phyloP scores from a whole-genome alignment of 64 coral and sea anemone genomes.

The Montipora foliosa region DNA sequence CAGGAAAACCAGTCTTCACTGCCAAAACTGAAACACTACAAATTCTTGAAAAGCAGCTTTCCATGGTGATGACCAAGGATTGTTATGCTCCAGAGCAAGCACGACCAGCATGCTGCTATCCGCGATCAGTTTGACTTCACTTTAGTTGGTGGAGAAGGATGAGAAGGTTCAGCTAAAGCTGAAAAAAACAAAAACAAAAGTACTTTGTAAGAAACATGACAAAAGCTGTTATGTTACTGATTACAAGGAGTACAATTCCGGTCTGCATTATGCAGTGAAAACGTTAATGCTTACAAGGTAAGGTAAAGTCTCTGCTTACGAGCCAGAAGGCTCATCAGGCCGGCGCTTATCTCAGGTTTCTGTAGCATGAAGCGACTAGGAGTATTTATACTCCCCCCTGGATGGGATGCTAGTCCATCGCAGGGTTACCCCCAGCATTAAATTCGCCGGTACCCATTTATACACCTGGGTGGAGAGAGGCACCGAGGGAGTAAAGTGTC shows the following conservation, averaged over 20 bases:
- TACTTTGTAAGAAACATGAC: neutral
- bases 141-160: conserved; percentile 3
- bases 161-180: neutral
- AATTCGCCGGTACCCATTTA: no score
- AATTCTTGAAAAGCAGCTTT: neutral
- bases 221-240: neutral
- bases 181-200: neutral
- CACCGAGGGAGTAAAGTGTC: no score
- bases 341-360: no score
- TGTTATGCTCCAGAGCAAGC: neutral
- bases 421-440: no score
- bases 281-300: no score
- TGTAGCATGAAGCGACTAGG: no score
- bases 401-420: no score
- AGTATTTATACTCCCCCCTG: no score
- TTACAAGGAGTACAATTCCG: neutral
- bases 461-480: no score
- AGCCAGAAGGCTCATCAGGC: no score
- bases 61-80: neutral
- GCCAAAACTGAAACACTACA: neutral
- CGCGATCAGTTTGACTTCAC: conserved; percentile 25
- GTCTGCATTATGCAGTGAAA: no score
- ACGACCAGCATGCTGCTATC: conserved; percentile 19
- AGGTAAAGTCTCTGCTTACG: no score
- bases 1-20: neutral